These are phyloP conservation scores for Phaedon cochleariae DNA, from an alignment of 2,888 invertebrate species.

Conservation along the genomic window DNA sequence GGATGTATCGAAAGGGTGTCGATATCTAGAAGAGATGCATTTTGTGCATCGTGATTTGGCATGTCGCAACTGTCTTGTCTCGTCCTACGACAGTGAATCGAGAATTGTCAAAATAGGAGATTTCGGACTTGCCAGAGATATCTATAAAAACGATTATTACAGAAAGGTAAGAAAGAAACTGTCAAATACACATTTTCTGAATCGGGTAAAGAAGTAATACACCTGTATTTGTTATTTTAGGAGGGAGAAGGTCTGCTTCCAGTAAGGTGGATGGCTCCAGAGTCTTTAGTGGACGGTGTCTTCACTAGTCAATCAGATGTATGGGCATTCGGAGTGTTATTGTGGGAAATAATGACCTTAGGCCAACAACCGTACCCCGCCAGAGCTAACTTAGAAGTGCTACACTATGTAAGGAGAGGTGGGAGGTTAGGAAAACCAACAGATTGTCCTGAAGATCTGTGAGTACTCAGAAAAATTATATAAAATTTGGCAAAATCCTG, in stretches of 20 bases:
- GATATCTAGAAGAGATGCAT: constrained; percentile 95
- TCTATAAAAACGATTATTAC: constrained; percentile 97
- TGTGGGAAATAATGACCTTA: constrained; percentile 97
- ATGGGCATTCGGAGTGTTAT: constrained; percentile 92
- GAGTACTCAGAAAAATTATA: constrained; percentile 57
- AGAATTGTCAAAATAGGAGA: constrained; percentile 96
- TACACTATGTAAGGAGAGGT: constrained; percentile 87
- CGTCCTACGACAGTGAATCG: constrained; percentile 70
- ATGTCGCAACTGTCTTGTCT: constrained; percentile 94
- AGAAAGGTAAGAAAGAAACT: constrained; percentile 67
- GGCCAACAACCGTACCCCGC: constrained; percentile 98
- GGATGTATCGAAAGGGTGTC: constrained; percentile 94
- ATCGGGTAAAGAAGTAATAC: no score
- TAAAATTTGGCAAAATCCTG: no score
- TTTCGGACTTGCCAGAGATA: constrained; percentile 95
- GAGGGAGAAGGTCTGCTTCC: constrained; percentile 85
- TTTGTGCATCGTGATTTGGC: constrained; percentile 98
- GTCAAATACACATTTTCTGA: no score
- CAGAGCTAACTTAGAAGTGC: constrained; percentile 89
- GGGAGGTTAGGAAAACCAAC: constrained; percentile 83
- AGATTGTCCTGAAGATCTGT: constrained; percentile 85
- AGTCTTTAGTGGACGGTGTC: constrained; percentile 93
- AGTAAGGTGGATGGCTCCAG: constrained; percentile 97
- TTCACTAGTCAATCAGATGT: constrained; percentile 98
- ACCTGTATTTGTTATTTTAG: constrained; percentile 12